Percentiles rank a stretch among this genome's conserved stretches.
phyloP scores from a whole-genome alignment of 2,797 vertebrate species.

The Thaleichthys pacificus region DNA sequence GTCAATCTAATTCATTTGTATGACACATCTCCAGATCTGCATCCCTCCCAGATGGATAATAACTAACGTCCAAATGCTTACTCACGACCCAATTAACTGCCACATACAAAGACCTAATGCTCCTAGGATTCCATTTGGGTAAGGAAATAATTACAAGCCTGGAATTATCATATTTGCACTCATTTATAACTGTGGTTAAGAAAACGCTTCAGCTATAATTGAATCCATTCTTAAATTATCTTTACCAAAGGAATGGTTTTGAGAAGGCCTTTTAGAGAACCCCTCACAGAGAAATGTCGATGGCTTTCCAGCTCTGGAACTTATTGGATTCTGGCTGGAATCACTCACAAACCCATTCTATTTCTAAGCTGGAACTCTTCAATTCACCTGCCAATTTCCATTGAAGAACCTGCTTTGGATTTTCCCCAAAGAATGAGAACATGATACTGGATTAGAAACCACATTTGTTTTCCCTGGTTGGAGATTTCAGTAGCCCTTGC shows the following conservation, averaged over 20 bases:
- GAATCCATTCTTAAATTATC: neutral
- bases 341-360: conserved; percentile 16
- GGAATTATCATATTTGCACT: conserved; percentile 27
- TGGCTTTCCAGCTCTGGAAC: conserved; percentile 17
- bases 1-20: conserved; percentile 41
- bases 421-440: conserved; percentile 13
- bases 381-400: conserved; percentile 26
- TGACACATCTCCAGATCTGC: conserved; percentile 43
- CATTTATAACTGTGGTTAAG: conserved; percentile 45
- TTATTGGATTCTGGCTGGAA: conserved; percentile 29
- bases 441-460: conserved; percentile 17
- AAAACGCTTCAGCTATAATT: conserved; percentile 44
- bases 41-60: conserved; percentile 43
- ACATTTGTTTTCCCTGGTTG: conserved; percentile 19
- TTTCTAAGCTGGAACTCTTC: conserved; percentile 4
- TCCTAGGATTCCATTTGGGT: neutral
- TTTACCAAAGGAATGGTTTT: conserved; percentile 12
- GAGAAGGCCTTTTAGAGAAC: conserved; percentile 13
- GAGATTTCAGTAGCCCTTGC: neutral
- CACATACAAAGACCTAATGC: neutral
- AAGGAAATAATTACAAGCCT: neutral
- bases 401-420: conserved; percentile 33
- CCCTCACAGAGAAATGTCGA: neutral
- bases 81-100: conserved; percentile 55
- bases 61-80: conserved; percentile 47